Percentiles rank a stretch among this genome's conserved stretches.
phyloP scores from a whole-genome alignment of 2,888 invertebrate genomes.

The Germaria angustata region DNA sequence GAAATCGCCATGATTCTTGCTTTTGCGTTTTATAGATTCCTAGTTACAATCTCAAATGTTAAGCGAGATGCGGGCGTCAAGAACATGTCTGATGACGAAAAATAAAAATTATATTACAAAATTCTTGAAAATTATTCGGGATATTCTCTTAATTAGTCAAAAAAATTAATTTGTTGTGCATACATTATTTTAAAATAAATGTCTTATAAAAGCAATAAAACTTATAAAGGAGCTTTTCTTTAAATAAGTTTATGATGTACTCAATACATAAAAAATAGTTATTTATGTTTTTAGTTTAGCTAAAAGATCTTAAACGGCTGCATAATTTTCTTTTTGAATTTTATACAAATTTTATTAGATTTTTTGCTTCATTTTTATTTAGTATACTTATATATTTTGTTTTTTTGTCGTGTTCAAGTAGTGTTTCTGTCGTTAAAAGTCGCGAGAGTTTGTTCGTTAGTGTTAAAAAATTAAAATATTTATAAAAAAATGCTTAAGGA shows the following conservation, averaged over 20 bases:
- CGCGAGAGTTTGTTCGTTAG: constrained; percentile 61
- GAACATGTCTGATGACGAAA: no score
- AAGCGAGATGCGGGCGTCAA: no score
- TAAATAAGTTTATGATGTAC: constrained; percentile 45
- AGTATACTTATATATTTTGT: no score
- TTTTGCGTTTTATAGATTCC: no score
- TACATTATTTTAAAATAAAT: no score
- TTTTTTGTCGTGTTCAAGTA: constrained; percentile 50
- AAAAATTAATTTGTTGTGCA: no score
- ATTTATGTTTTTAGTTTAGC: constrained; percentile 35
- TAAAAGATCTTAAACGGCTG: constrained; percentile 71
- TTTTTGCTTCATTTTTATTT: constrained; percentile 29
- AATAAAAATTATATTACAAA: no score
- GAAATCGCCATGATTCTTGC: no score
- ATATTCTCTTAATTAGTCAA: no score
- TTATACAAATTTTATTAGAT: constrained; percentile 46
- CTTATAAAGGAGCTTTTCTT: constrained; percentile 22
- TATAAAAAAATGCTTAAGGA: constrained; percentile 14
- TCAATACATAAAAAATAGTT: constrained; percentile 35
- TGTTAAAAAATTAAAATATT: constrained; percentile 6
- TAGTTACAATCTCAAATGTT: no score
- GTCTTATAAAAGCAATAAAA: no score
- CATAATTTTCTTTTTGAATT: constrained; percentile 42
- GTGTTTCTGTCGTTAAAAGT: constrained; percentile 64
- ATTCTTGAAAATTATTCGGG: no score